Percentiles rank a stretch among this genome's conserved stretches.
Conservation (phyloP, 2,888 invertebrate genomes). For the Stenoptilia bipunctidactyla region DNA sequence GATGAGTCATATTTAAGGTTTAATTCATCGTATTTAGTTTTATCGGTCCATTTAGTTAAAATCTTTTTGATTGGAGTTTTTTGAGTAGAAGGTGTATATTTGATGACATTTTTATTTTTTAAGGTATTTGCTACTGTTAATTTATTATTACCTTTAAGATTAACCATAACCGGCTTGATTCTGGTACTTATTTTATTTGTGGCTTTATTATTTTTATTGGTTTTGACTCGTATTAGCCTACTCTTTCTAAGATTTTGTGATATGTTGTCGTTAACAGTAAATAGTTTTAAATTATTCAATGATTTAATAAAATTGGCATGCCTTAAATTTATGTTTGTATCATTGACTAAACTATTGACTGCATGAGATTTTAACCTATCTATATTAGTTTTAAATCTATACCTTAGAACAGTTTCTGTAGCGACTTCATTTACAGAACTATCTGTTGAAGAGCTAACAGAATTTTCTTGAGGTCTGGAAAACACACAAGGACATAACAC, state of each 20-base stretch:
- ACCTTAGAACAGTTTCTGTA: constrained; percentile 46
- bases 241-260: neutral
- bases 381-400: constrained; percentile 31
- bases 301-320: too few species aligned
- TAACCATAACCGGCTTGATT: neutral
- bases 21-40: constrained; percentile 51
- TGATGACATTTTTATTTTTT: constrained; percentile 8
- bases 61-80: constrained; percentile 54
- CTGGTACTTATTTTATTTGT: neutral
- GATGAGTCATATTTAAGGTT: constrained; percentile 46
- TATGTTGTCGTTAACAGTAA: neutral
- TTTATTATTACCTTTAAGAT: neutral
- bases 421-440: constrained; percentile 31
- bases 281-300: too few species aligned
- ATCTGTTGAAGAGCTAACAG: constrained; percentile 18
- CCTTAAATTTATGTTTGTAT: constrained; percentile 5
- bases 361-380: constrained; percentile 24
- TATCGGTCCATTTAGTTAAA: constrained; percentile 66
- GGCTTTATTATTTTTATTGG: neutral
- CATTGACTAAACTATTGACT: constrained; percentile 26
- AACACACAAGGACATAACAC: constrained; percentile 39
- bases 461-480: constrained; percentile 46
- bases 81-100: constrained; percentile 16
- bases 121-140: neutral
- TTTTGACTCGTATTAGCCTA: neutral